Evolutionary conservation across 2,888 invertebrate species (phyloP).

Genomic region (Hyposoter dolosus): DNA sequence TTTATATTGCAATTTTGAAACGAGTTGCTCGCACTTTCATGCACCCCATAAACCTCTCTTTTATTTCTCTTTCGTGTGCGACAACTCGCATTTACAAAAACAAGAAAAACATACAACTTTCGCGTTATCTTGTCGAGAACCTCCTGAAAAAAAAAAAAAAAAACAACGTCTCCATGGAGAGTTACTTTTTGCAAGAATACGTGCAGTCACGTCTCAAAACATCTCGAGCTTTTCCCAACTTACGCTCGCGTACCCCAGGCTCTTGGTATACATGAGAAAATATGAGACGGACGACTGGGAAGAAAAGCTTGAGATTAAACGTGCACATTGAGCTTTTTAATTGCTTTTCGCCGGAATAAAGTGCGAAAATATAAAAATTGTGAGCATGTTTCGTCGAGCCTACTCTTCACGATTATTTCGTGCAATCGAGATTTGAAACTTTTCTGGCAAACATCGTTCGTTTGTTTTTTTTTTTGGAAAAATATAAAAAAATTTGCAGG

Average conservation of each 20-base stretch:
- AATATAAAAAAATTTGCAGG: no score
- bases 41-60: constrained; percentile 19
- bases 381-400: no score
- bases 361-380: not conserved
- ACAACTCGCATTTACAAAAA: constrained; percentile 27
- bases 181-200: not conserved
- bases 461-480: no score
- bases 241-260: not conserved
- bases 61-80: constrained; percentile 1
- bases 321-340: not conserved
- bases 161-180: not conserved
- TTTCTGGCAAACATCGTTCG: no score
- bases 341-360: not conserved
- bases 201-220: constrained; percentile 16
- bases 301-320: not conserved
- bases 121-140: constrained; percentile 31
- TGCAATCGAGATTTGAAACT: no score
- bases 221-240: not conserved
- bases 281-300: not conserved
- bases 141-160: constrained; percentile 24
- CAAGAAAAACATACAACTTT: constrained; percentile 33
- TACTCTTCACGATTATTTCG: no score
- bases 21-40: constrained; percentile 27
- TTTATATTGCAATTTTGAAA: constrained; percentile 30
- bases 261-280: not conserved